Evolutionary conservation across 1,140 invertebrate genomes (phyloP).

Genomic region (Aethina tumida): DNA sequence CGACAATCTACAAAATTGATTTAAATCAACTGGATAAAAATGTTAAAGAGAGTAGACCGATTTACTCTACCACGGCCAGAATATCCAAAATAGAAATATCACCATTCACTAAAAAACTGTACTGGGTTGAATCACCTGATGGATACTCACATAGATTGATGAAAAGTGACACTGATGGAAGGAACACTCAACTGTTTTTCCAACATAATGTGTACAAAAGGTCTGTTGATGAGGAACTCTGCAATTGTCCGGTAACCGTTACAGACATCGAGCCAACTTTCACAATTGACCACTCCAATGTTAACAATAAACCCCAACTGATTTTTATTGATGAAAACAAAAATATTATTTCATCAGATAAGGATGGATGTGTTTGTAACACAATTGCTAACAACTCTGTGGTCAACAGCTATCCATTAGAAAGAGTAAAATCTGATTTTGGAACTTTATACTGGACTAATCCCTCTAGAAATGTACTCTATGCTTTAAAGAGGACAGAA

Average conservation of each 20-base stretch:
- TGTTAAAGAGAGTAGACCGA: slow-evolving; percentile 36
- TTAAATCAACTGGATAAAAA: slow-evolving; percentile 41
- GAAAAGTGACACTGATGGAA: slow-evolving; percentile 48
- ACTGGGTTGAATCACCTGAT: slow-evolving; percentile 56
- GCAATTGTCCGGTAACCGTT: slow-evolving; percentile 49
- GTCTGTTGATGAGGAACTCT: slow-evolving; percentile 26
- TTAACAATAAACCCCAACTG: slow-evolving; percentile 43
- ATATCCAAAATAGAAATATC: slow-evolving; percentile 59
- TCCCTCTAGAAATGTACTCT: slow-evolving; percentile 47
- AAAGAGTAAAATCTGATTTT: slow-evolving; percentile 53
- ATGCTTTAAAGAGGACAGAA: slow-evolving; percentile 49
- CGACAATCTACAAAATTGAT: slow-evolving; percentile 46
- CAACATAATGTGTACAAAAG: slow-evolving; percentile 26
- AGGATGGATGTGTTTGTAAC: slow-evolving; percentile 57
- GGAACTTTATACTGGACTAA: slow-evolving; percentile 62
- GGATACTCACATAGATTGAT: slow-evolving; percentile 48
- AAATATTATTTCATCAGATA: slow-evolving; percentile 53
- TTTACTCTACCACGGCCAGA: slow-evolving; percentile 39
- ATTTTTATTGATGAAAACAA: slow-evolving; percentile 54
- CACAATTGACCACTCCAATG: slow-evolving; percentile 52
- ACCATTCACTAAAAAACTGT: slow-evolving; percentile 60
- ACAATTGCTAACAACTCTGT: slow-evolving; percentile 37
- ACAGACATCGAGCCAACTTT: slow-evolving; percentile 50
- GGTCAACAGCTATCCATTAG: slow-evolving; percentile 41
- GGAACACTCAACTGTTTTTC: slow-evolving; percentile 49